These are phyloP conservation scores for Apeira syringaria DNA, from an alignment of 2,888 invertebrate species.

Conservation along the genomic window DNA sequence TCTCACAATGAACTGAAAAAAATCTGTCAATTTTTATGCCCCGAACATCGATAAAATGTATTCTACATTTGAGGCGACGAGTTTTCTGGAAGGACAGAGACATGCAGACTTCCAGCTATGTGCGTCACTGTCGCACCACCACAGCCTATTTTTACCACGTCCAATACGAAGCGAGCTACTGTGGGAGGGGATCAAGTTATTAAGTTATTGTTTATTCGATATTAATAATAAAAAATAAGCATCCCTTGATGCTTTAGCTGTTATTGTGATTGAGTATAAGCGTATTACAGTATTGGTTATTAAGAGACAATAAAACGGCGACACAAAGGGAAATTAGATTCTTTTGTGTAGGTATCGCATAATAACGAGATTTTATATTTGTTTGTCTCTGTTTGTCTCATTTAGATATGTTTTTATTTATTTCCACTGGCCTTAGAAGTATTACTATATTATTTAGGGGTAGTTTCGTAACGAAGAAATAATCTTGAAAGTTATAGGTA, in stretches of 20 bases:
- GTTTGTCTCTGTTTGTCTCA: conserved; percentile 56
- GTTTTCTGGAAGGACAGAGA: conserved; percentile 63
- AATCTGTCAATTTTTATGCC: conserved; percentile 84
- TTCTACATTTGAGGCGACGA: conserved; percentile 78
- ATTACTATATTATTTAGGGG: no score
- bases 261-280: conserved; percentile 61
- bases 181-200: conserved; percentile 77
- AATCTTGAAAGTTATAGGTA: no score
- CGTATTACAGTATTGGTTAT: conserved; percentile 54
- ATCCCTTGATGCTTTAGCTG: conserved; percentile 49
- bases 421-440: no score
- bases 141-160: conserved; percentile 76
- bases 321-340: conserved; percentile 65
- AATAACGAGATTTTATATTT: conserved; percentile 18
- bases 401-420: no score
- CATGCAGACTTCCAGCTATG: conserved; percentile 43
- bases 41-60: conserved; percentile 80
- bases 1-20: conserved; percentile 80
- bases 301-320: conserved; percentile 60
- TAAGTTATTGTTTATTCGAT: conserved; percentile 81
- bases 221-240: conserved; percentile 79
- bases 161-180: conserved; percentile 72
- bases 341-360: conserved; percentile 63
- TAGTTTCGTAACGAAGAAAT: no score
- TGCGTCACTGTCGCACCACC: conserved; percentile 63